Percentiles rank a stretch among this genome's conserved stretches.
phyloP scores from a whole-genome alignment of 2,797 vertebrate species.

The Propithecus deckenii region DNA sequence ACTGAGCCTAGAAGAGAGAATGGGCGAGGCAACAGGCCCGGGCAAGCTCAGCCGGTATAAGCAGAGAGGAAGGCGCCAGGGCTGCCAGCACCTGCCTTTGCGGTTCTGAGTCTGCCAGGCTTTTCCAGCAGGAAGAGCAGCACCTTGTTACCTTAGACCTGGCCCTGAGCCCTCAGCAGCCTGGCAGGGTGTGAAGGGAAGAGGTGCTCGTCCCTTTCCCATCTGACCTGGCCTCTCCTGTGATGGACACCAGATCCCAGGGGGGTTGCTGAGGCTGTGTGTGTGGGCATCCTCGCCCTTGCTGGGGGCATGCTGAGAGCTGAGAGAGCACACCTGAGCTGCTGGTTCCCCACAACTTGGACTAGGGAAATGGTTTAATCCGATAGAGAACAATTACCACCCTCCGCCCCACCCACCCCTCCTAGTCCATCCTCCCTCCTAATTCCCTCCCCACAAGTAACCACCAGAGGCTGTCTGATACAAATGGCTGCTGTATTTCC shows the following conservation, averaged over 20 bases:
- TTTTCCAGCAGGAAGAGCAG: neutral
- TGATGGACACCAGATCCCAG: neutral
- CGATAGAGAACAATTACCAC: neutral
- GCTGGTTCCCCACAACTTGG: neutral
- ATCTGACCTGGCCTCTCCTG: neutral
- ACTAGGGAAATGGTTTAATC: neutral
- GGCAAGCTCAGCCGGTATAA: neutral
- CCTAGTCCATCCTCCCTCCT: neutral
- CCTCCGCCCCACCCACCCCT: neutral
- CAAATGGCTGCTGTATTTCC: slow-evolving; percentile 64
- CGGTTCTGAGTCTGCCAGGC: neutral
- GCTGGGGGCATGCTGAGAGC: neutral
- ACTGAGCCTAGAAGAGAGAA: neutral
- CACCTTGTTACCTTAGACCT: neutral
- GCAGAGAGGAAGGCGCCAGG: neutral
- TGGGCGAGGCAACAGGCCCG: neutral
- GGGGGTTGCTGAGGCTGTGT: neutral
- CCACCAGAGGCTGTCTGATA: slow-evolving; percentile 40
- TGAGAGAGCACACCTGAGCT: neutral
- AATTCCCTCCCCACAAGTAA: neutral
- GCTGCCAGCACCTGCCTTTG: neutral
- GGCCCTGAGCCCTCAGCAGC: neutral
- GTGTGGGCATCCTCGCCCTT: neutral
- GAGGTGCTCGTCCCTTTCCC: neutral
- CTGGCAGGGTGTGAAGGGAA: neutral